phyloP scores from a whole-genome alignment of 2,888 invertebrate genomes.

The Neria commutata region DNA sequence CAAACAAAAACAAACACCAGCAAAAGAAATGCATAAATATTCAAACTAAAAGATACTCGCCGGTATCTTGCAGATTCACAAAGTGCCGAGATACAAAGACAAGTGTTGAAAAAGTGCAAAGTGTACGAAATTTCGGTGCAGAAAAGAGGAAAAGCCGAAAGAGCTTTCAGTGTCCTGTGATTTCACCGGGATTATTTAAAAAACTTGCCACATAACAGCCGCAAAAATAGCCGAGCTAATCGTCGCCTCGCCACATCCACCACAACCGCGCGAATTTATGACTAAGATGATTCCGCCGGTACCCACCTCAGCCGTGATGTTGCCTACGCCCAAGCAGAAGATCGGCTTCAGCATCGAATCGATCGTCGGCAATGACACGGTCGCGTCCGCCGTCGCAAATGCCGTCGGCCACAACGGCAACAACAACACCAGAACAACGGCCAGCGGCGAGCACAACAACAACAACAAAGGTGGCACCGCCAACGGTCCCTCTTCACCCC shows the following conservation, averaged over 20 bases:
- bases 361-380: constrained; percentile 77
- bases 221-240: constrained; percentile 49
- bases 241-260: constrained; percentile 30
- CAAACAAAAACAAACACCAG: constrained; percentile 8
- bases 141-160: constrained; percentile 26
- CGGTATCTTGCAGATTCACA: constrained; percentile 10
- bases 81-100: background rate
- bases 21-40: background rate
- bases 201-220: constrained; percentile 31
- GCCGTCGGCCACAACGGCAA: constrained; percentile 31
- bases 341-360: constrained; percentile 95
- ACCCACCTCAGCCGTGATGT: constrained; percentile 90
- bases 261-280: constrained; percentile 56
- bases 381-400: constrained; percentile 30
- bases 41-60: constrained; percentile 11
- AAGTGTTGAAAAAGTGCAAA: constrained; percentile 4
- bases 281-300: constrained; percentile 90
- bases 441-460: constrained; percentile 27
- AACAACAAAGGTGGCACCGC: constrained; percentile 37
- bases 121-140: constrained; percentile 17
- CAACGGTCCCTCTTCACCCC: constrained; percentile 51
- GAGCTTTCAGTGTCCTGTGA: constrained; percentile 34
- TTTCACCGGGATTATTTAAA: constrained; percentile 22
- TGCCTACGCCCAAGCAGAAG: constrained; percentile 87
- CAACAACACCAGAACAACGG: constrained; percentile 34